Conservation (phyloP, 2,113 vertebrate genomes). For the Pristiophorus japonicus region DNA sequence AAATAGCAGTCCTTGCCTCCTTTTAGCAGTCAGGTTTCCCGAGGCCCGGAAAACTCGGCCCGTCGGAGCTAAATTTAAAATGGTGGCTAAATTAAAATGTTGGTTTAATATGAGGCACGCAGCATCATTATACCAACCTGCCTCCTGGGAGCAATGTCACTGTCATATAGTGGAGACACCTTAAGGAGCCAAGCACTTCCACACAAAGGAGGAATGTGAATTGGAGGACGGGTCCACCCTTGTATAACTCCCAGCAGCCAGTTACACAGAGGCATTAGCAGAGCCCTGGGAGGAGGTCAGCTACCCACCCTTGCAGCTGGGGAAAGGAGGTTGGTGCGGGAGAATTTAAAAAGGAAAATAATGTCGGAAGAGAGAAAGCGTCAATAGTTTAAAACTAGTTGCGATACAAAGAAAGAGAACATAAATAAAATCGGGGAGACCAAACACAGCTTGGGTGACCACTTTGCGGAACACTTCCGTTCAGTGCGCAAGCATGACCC, state of each 20-base stretch:
- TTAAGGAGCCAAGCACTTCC: neutral
- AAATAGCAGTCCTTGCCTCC: too few relatives aligned
- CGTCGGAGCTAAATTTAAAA: too few relatives aligned
- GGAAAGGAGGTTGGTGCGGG: neutral
- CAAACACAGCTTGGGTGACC: too few relatives aligned
- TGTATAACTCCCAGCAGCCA: neutral
- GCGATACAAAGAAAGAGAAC: neutral
- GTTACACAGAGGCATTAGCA: neutral
- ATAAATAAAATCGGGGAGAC: neutral
- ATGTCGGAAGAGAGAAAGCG: neutral
- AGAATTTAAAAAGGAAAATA: neutral
- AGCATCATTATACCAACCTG: too few relatives aligned
- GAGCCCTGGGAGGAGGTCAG: neutral
- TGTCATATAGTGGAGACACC: neutral
- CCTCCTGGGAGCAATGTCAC: neutral
- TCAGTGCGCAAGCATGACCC: too few relatives aligned
- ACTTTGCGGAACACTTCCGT: too few relatives aligned
- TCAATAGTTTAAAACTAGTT: neutral
- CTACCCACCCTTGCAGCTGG: neutral
- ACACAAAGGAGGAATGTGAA: neutral
- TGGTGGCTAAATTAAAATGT: too few relatives aligned
- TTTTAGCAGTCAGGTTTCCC: too few relatives aligned
- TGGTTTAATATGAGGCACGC: too few relatives aligned
- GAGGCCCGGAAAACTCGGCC: too few relatives aligned
- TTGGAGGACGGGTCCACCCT: neutral